These are phyloP conservation scores for Drosophila heteroneura DNA, from an alignment of 2,888 invertebrate genomes.

Conservation along the genomic window DNA sequence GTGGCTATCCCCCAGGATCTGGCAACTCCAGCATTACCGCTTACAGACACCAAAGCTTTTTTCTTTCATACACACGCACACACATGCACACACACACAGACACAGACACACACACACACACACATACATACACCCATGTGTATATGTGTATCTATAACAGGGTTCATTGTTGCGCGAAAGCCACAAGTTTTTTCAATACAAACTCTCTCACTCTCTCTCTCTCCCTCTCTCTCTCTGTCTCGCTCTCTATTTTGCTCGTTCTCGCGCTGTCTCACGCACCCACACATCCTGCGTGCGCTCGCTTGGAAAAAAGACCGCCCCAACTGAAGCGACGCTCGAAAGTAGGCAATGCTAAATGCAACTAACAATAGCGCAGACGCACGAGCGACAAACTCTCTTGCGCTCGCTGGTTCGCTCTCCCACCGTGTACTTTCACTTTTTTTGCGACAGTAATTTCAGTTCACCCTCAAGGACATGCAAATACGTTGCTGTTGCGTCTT, in stretches of 20 bases:
- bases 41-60: conserved; percentile 27
- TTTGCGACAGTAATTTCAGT: conserved; percentile 5
- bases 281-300: conserved; percentile 20
- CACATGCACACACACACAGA: conserved; percentile 1
- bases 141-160: conserved; percentile 72
- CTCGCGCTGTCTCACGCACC: conserved; percentile 5
- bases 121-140: conserved; percentile 9
- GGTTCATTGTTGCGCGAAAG: conserved; percentile 51
- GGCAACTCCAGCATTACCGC: conserved; percentile 57
- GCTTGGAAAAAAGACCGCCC: conserved; percentile 11
- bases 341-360: conserved; percentile 73
- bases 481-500: conserved; percentile 24
- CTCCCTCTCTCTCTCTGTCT: conserved; percentile 22
- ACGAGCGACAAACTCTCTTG: conserved; percentile 38
- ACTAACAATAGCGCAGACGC: conserved; percentile 71
- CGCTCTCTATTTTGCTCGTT: conserved; percentile 2
- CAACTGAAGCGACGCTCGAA: conserved; percentile 56
- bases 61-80: conserved; percentile 16
- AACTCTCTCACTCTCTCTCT: conserved; percentile 25
- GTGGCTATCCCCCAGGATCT: conserved; percentile 38
- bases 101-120: not conserved
- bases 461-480: conserved; percentile 54
- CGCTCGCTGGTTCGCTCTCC: not conserved
- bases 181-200: conserved; percentile 62
- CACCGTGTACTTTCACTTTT: conserved; percentile 61